phyloP scores from a whole-genome alignment of 2,888 invertebrate species.

The Cecidostiba fungosa region DNA sequence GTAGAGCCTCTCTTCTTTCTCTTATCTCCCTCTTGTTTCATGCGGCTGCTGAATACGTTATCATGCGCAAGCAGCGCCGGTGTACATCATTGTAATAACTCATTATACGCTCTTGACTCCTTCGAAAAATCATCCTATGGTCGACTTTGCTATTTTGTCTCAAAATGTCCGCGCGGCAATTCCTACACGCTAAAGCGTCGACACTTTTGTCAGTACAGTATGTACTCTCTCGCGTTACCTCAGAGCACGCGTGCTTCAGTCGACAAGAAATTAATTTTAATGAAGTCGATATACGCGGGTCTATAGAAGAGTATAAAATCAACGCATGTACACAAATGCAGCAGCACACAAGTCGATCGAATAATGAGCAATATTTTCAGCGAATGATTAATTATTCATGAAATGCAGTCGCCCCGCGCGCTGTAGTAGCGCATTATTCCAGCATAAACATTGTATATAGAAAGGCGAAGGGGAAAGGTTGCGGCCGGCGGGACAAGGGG shows the following conservation, averaged over 20 bases:
- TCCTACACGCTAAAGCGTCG: too few relatives aligned
- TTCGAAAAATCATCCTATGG: conserved; percentile 15
- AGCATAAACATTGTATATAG: not conserved
- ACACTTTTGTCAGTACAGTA: too few relatives aligned
- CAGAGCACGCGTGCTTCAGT: conserved; percentile 32
- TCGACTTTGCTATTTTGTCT: too few relatives aligned
- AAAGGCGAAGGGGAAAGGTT: conserved; percentile 13
- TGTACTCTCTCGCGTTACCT: too few relatives aligned
- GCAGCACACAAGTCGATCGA: conserved; percentile 41
- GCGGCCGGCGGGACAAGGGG: conserved; percentile 6
- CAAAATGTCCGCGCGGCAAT: too few relatives aligned
- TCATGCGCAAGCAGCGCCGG: conserved; percentile 71
- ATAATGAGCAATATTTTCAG: conserved; percentile 50
- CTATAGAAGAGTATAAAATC: conserved; percentile 47
- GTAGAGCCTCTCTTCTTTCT: conserved; percentile 56
- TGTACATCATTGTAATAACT: conserved; percentile 71
- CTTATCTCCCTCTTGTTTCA: conserved; percentile 16
- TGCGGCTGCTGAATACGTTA: conserved; percentile 70
- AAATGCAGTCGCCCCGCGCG: conserved; percentile 14
- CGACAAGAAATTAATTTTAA: conserved; percentile 57
- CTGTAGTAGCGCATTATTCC: conserved; percentile 31
- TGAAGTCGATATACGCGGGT: conserved; percentile 37
- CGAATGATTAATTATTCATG: conserved; percentile 54
- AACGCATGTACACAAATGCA: conserved; percentile 41
- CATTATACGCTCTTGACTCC: conserved; percentile 14